Percentiles rank a stretch among this genome's conserved stretches.
These are phyloP conservation scores for Oxystoma pomonae DNA, from an alignment of 2,888 invertebrate species.

Conservation along the genomic window DNA sequence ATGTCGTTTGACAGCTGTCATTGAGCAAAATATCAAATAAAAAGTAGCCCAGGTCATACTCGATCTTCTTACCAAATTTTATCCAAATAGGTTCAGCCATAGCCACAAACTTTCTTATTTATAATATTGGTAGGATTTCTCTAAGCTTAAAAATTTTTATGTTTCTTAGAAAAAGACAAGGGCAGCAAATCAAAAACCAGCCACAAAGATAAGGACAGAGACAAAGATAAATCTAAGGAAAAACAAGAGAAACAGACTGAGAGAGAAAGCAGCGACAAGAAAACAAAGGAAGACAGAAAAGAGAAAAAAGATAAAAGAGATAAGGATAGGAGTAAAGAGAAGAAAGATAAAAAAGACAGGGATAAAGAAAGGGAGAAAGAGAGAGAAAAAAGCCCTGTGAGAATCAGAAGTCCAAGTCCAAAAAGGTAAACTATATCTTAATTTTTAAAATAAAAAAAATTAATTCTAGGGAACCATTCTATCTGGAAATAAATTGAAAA, in stretches of 20 bases:
- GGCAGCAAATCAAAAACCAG: conserved; percentile 51
- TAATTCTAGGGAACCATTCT: not conserved
- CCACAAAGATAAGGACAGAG: conserved; percentile 50
- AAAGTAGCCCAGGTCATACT: too few relatives aligned
- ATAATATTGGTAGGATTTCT: too few relatives aligned
- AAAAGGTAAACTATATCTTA: conserved; percentile 26
- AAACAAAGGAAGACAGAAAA: conserved; percentile 44
- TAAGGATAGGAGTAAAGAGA: conserved; percentile 50
- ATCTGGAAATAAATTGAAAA: not conserved
- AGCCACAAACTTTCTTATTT: too few relatives aligned
- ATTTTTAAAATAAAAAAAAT: not conserved
- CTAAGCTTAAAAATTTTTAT: too few relatives aligned
- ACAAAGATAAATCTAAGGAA: conserved; percentile 45
- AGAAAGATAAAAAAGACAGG: conserved; percentile 52
- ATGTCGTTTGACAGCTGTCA: too few relatives aligned
- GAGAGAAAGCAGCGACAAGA: conserved; percentile 40
- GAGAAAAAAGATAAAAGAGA: conserved; percentile 48
- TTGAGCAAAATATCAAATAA: too few relatives aligned
- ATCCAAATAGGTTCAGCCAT: too few relatives aligned
- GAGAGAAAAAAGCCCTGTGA: conserved; percentile 44
- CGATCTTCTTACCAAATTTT: too few relatives aligned
- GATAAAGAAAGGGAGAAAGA: conserved; percentile 49
- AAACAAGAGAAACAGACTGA: conserved; percentile 26
- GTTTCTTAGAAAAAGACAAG: conserved; percentile 38
- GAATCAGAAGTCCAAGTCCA: conserved; percentile 39